phyloP scores from a whole-genome alignment of 2,888 invertebrate genomes.

The Caenorhabditis sinica region DNA sequence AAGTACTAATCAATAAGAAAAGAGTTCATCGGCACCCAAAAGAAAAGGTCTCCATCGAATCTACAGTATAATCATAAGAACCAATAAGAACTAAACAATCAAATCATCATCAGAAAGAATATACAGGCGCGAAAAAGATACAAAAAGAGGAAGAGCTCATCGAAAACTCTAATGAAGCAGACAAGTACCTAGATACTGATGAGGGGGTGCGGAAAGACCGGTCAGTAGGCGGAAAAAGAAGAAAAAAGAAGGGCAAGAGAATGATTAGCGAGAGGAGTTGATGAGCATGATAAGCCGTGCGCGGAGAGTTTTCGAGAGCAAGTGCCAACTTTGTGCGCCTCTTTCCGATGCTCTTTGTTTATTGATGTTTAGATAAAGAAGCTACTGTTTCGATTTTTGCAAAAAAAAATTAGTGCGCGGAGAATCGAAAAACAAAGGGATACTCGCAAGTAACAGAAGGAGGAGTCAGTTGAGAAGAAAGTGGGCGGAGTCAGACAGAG shows the following conservation, averaged over 20 bases:
- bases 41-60: not conserved
- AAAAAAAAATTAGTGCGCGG: not conserved
- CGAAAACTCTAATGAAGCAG: conserved; percentile 7
- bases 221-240: conserved; percentile 51
- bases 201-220: conserved; percentile 66
- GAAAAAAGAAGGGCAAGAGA: conserved; percentile 4
- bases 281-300: conserved; percentile 61
- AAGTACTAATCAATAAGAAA: not conserved
- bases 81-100: conserved; percentile 29
- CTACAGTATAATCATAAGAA: conserved; percentile 33
- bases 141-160: conserved; percentile 26
- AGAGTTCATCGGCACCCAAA: conserved; percentile 6
- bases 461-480: conserved; percentile 24
- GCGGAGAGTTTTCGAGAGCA: conserved; percentile 52
- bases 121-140: conserved; percentile 42
- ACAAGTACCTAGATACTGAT: conserved; percentile 36
- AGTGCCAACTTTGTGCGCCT: conserved; percentile 38
- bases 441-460: conserved; percentile 31
- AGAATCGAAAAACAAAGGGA: conserved; percentile 26
- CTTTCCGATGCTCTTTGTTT: conserved; percentile 9
- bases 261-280: conserved; percentile 61
- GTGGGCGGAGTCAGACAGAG: conserved; percentile 16
- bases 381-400: conserved; percentile 19
- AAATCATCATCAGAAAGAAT: conserved; percentile 8
- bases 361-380: conserved; percentile 7